Evolutionary conservation across 2,797 vertebrate species (phyloP).

Genomic region (Picus viridis): DNA sequence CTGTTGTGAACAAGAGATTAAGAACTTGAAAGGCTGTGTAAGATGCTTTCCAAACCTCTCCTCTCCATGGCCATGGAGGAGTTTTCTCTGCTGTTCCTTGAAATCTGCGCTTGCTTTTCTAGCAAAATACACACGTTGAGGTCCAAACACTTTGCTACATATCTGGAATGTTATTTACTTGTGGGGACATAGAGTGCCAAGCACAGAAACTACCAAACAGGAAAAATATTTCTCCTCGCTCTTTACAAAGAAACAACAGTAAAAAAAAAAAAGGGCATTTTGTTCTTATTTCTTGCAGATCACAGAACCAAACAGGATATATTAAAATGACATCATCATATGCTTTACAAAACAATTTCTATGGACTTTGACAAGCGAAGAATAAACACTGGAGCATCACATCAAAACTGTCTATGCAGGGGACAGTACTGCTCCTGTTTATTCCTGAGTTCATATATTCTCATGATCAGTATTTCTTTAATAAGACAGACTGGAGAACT

Average conservation of each 20-base stretch:
- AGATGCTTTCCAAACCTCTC: neutral
- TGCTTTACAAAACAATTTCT: neutral
- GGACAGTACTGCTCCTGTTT: neutral
- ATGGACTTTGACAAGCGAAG: neutral
- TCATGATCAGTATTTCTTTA: neutral
- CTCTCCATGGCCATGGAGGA: neutral
- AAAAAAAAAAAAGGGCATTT: neutral
- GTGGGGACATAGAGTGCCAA: neutral
- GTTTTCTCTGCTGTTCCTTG: neutral
- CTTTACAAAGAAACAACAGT: neutral
- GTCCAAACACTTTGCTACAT: neutral
- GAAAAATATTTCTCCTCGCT: neutral
- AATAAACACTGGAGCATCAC: neutral
- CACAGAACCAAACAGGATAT: neutral
- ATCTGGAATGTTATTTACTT: neutral
- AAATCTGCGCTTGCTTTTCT: neutral
- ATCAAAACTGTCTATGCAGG: neutral
- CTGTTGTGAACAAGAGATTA: neutral
- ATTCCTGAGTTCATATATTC: neutral
- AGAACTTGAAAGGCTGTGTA: neutral
- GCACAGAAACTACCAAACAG: neutral
- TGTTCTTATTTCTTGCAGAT: neutral
- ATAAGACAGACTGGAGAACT: neutral
- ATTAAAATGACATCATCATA: neutral
- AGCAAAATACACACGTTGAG: neutral